phyloP scores from a whole-genome alignment of 2,113 vertebrate species.

The Tachuris rubrigastra region DNA sequence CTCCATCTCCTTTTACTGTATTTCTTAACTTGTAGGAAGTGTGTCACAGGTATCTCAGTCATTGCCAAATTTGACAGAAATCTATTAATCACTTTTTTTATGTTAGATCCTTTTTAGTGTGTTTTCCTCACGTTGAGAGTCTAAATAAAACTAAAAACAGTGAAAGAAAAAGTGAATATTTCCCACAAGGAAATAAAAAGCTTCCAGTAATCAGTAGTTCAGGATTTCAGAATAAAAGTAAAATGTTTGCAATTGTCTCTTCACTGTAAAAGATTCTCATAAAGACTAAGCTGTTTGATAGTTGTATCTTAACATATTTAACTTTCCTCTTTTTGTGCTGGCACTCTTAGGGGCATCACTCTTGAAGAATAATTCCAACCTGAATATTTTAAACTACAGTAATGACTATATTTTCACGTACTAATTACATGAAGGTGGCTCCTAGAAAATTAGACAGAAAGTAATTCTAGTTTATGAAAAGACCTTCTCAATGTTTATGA shows the following conservation, averaged over 20 bases:
- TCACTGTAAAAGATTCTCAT: background rate
- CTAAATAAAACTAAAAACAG: background rate
- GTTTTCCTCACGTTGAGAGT: background rate
- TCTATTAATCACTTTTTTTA: background rate
- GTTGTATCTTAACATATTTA: background rate
- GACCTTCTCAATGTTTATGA: background rate
- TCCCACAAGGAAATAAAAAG: background rate
- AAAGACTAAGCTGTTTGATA: background rate
- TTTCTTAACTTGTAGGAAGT: background rate
- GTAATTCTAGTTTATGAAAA: background rate
- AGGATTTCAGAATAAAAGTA: background rate
- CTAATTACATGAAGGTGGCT: background rate
- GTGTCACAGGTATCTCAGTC: background rate
- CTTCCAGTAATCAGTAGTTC: background rate
- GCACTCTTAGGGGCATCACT: background rate
- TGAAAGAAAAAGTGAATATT: background rate
- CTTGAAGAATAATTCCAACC: background rate
- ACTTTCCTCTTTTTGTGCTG: background rate
- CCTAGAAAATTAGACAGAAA: background rate
- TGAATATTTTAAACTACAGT: constrained; percentile 26
- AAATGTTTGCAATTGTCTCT: background rate
- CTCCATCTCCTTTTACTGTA: background rate
- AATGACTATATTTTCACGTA: background rate
- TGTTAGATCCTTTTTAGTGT: background rate
- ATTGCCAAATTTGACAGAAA: background rate